phyloP scores from a whole-genome alignment of 1,140 invertebrate species.

The Lepidurus arcticus region DNA sequence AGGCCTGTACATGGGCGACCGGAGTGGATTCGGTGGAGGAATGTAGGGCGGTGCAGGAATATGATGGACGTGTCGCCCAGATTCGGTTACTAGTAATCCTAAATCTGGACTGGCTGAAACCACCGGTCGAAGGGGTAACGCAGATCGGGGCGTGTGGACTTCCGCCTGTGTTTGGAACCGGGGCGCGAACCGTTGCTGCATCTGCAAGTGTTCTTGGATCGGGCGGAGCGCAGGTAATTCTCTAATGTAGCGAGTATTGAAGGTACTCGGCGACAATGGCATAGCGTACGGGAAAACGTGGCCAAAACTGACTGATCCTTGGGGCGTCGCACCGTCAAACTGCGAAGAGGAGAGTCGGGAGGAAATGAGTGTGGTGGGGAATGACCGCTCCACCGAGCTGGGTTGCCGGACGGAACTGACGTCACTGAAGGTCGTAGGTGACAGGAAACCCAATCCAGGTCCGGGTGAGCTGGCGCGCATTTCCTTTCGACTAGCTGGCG shows the following conservation, averaged over 20 bases:
- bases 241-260: conserved; percentile 62
- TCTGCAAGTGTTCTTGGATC: conserved; percentile 61
- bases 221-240: conserved; percentile 65
- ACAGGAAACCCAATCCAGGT: conserved; percentile 49
- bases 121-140: conserved; percentile 23
- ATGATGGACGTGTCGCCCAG: conserved; percentile 40
- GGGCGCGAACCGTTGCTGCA: conserved; percentile 32
- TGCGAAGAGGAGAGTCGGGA: conserved; percentile 52
- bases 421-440: conserved; percentile 62
- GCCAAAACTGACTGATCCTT: conserved; percentile 21
- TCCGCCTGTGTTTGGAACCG: conserved; percentile 40
- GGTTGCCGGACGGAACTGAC: conserved; percentile 75
- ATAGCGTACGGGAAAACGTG: conserved; percentile 24
- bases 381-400: conserved; percentile 70
- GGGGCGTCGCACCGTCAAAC: conserved; percentile 50
- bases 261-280: conserved; percentile 30
- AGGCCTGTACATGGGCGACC: background rate
- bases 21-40: conserved; percentile 31
- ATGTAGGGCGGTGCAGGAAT: conserved; percentile 29
- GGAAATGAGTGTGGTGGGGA: conserved; percentile 49
- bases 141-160: conserved; percentile 40
- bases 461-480: conserved; percentile 57
- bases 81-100: conserved; percentile 35
- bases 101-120: conserved; percentile 23
- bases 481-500: background rate